These are phyloP conservation scores for Redunca redunca DNA, from an alignment of 2,113 vertebrate species.

Conservation along the genomic window DNA sequence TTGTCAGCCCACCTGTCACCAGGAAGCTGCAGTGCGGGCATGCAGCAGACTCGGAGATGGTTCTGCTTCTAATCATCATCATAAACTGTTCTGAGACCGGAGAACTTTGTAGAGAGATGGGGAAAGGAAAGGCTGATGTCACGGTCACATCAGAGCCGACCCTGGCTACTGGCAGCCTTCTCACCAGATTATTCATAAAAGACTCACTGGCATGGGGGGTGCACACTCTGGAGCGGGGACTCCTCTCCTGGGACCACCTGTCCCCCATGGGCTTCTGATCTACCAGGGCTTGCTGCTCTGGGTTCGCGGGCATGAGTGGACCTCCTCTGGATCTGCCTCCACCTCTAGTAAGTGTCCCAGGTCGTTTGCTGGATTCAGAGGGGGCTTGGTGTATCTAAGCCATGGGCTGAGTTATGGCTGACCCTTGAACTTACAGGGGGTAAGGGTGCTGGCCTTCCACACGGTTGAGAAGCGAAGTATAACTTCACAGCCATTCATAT, in stretches of 20 bases:
- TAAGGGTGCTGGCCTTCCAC: not conserved
- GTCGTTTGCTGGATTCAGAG: not conserved
- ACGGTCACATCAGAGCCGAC: accelerated
- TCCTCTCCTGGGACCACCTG: no score
- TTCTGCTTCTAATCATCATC: not conserved
- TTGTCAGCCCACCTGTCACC: accelerated
- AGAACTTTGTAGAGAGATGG: not conserved
- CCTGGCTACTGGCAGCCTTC: not conserved
- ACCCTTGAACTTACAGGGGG: not conserved
- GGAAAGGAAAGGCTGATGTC: not conserved
- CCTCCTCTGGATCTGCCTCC: not conserved
- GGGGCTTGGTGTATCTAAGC: not conserved
- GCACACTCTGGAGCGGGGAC: accelerated
- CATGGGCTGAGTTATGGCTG: not conserved
- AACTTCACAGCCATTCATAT: not conserved
- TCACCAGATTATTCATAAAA: not conserved
- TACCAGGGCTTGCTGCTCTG: not conserved
- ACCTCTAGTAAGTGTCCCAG: not conserved
- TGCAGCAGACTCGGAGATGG: accelerated
- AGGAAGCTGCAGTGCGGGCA: no score
- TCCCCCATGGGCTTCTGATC: not conserved
- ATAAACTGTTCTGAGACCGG: not conserved
- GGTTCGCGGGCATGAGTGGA: accelerated
- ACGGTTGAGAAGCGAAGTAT: not conserved
- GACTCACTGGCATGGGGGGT: not conserved